Conservation (phyloP, 2,888 invertebrate genomes). For the Eulithis testata region DNA sequence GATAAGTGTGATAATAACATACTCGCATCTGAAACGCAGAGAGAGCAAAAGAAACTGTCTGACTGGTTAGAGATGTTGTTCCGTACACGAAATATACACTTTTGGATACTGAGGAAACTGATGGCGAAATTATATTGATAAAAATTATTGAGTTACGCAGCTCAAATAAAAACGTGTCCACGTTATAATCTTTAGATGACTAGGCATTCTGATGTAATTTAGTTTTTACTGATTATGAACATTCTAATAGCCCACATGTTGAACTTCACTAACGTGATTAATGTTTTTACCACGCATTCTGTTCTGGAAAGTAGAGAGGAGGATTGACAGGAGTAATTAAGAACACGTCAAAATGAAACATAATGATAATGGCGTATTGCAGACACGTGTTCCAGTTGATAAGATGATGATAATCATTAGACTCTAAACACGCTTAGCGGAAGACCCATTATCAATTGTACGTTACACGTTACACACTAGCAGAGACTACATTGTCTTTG, state of each 20-base stretch:
- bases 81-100: constrained; percentile 5
- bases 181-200: constrained; percentile 11
- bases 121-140: background rate
- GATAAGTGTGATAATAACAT: constrained; percentile 68
- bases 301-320: constrained; percentile 33
- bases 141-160: background rate
- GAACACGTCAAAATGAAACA: constrained; percentile 38
- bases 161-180: constrained; percentile 4
- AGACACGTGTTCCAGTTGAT: constrained; percentile 33
- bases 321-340: constrained; percentile 35
- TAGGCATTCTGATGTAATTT: constrained; percentile 12
- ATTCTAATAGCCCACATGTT: constrained; percentile 22
- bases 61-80: constrained; percentile 31
- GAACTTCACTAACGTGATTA: constrained; percentile 28
- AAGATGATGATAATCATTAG: constrained; percentile 28
- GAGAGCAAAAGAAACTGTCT: constrained; percentile 41
- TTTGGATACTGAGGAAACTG: constrained; percentile 4
- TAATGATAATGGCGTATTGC: constrained; percentile 33
- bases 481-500: constrained; percentile 19
- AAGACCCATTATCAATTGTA: constrained; percentile 16
- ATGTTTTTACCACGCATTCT: constrained; percentile 31
- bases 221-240: constrained; percentile 23
- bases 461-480: constrained; percentile 12
- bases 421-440: constrained; percentile 24
- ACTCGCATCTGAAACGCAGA: constrained; percentile 47